Evolutionary conservation across 2,113 vertebrate species (phyloP).

Genomic region (Chlorodrepanis virens): DNA sequence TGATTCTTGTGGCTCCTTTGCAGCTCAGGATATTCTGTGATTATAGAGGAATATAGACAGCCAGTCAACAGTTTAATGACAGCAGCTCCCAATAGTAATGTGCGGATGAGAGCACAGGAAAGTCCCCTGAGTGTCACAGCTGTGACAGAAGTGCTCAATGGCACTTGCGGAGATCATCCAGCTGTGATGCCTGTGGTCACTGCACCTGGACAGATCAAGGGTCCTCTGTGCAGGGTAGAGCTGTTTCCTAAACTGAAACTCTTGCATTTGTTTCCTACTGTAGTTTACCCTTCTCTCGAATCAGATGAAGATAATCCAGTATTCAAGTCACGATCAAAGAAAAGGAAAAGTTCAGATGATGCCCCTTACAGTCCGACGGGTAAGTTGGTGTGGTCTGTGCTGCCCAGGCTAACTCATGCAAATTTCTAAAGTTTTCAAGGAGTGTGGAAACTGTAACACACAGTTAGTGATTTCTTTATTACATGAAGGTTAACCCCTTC

Average conservation of each 20-base stretch:
- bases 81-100: neutral
- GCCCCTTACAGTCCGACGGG: conserved; percentile 97
- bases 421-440: neutral
- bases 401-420: neutral
- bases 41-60: neutral
- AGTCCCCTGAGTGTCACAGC: neutral
- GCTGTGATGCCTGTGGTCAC: neutral
- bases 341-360: conserved; percentile 95
- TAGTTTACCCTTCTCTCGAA: conserved; percentile 96
- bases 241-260: neutral
- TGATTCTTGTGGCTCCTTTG: neutral
- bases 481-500: neutral
- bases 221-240: neutral
- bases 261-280: neutral
- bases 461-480: neutral
- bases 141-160: neutral
- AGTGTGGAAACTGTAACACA: neutral
- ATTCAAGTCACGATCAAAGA: conserved; percentile 99
- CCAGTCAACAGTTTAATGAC: neutral
- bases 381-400: conserved; percentile 37
- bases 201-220: neutral
- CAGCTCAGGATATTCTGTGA: neutral
- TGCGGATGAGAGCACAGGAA: neutral
- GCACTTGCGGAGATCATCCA: neutral
- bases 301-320: conserved; percentile 98